A percentile compares a stretch with the other conserved stretches of the same genome.
Conservation (phyloP, 2,113 vertebrate genomes). For the Callaeas wilsoni region DNA sequence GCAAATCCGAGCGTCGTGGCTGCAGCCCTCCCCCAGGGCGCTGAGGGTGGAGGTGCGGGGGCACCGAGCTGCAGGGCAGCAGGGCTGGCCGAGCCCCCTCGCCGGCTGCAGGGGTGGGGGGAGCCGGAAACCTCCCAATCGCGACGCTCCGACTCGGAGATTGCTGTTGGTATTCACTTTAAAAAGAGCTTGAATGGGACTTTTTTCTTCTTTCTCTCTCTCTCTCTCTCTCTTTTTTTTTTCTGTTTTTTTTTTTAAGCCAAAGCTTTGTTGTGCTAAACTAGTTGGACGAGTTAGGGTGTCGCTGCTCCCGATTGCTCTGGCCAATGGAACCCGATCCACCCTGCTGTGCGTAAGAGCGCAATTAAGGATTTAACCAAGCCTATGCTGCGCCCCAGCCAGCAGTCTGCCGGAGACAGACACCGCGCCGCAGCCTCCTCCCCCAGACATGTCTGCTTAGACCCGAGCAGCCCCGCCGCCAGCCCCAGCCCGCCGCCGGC, state of each 20-base stretch:
- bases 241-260: background rate
- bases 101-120: background rate
- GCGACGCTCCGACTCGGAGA: background rate
- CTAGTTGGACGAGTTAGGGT: constrained; percentile 91
- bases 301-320: constrained; percentile 83
- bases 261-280: constrained; percentile 84
- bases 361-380: constrained; percentile 99
- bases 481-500: constrained; percentile 15
- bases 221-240: background rate
- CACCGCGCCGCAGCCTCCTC: constrained; percentile 65
- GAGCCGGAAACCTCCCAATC: background rate
- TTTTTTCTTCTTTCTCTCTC: background rate
- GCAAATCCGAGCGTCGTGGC: background rate
- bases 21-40: background rate
- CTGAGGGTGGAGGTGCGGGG: background rate
- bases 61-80: background rate
- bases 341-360: constrained; percentile 99
- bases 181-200: constrained; percentile 3
- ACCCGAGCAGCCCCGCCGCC: constrained; percentile 49
- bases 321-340: constrained; percentile 99
- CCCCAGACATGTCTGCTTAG: constrained; percentile 74
- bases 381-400: constrained; percentile 91
- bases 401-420: constrained; percentile 87
- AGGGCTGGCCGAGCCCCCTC: background rate
- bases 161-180: constrained; percentile 24